Conservation (phyloP, 1,140 invertebrate species). For the Danaus plexippus region DNA sequence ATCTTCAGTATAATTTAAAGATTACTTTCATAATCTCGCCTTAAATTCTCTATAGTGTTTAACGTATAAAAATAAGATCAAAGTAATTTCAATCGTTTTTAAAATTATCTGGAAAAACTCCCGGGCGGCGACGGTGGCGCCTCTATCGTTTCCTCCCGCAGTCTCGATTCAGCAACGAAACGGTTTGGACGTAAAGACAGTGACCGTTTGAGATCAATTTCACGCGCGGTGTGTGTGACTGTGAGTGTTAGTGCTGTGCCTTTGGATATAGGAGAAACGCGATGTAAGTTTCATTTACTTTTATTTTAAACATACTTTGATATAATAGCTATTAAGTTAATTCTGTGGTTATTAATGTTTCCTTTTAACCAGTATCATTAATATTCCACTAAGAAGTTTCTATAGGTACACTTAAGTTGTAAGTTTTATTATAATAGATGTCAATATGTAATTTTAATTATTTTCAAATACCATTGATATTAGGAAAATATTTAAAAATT, state of each 20-base stretch:
- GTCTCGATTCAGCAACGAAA: conserved; percentile 16
- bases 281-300: conserved; percentile 14
- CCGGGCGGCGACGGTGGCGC: conserved; percentile 13
- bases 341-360: too few species aligned
- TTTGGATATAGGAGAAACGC: conserved; percentile 14
- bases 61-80: conserved; percentile 1
- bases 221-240: conserved; percentile 9
- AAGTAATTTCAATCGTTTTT: conserved; percentile 7
- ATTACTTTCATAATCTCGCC: too few species aligned
- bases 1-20: too few species aligned
- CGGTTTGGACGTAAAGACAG: conserved; percentile 10
- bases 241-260: conserved; percentile 19
- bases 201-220: conserved; percentile 1
- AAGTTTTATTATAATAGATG: too few species aligned
- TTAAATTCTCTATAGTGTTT: too few species aligned
- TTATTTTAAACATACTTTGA: background rate
- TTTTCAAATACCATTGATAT: too few species aligned
- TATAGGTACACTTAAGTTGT: too few species aligned
- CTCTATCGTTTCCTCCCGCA: conserved; percentile 17
- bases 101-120: conserved; percentile 10
- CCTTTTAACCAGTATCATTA: too few species aligned
- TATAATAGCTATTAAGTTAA: too few species aligned
- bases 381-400: too few species aligned
- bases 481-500: too few species aligned
- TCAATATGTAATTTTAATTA: too few species aligned